A percentile compares a stretch with the other conserved stretches of the same genome.
Evolutionary conservation across 2,113 vertebrate species (phyloP).

Genomic region (Nothobranchius kuhntae): DNA sequence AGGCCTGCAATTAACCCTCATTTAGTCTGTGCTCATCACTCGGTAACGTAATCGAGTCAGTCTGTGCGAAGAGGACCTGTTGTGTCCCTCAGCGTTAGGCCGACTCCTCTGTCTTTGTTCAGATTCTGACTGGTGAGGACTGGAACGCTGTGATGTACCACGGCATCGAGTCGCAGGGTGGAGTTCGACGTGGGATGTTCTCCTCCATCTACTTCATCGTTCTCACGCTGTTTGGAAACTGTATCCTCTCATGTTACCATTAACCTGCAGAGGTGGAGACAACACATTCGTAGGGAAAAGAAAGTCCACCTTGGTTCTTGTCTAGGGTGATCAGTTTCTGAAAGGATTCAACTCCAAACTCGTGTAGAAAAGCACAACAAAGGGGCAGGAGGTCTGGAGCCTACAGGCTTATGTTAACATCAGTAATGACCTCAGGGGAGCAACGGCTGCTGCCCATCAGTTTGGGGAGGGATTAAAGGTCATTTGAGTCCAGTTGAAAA

Average conservation of each 20-base stretch:
- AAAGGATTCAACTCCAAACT: too few relatives aligned
- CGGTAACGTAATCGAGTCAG: conserved; percentile 36
- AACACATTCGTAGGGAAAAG: too few relatives aligned
- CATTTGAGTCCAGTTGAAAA: too few relatives aligned
- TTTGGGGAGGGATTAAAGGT: too few relatives aligned
- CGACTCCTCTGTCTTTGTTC: conserved; percentile 29
- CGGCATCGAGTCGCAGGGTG: conserved; percentile 94
- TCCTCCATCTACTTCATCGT: conserved; percentile 97
- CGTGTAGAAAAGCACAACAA: too few relatives aligned
- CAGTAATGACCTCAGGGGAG: too few relatives aligned
- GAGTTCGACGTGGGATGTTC: conserved; percentile 92
- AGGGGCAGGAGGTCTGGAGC: too few relatives aligned
- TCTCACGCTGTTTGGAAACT: conserved; percentile 96
- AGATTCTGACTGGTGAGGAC: conserved; percentile 98
- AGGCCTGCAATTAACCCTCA: conserved; percentile 53
- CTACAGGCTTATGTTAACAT: too few relatives aligned
- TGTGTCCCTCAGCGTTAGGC: neutral
- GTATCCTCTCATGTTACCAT: conserved; percentile 85
- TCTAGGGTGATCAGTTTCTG: too few relatives aligned
- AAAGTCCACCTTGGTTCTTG: too few relatives aligned
- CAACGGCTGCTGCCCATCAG: too few relatives aligned
- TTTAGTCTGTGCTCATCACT: conserved; percentile 46
- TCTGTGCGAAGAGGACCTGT: conserved; percentile 2
- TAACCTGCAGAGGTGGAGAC: neutral
- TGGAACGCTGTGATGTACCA: conserved; percentile 99